phyloP scores from a whole-genome alignment of 2,888 invertebrate genomes.

The Didymodactylos carnosus region DNA sequence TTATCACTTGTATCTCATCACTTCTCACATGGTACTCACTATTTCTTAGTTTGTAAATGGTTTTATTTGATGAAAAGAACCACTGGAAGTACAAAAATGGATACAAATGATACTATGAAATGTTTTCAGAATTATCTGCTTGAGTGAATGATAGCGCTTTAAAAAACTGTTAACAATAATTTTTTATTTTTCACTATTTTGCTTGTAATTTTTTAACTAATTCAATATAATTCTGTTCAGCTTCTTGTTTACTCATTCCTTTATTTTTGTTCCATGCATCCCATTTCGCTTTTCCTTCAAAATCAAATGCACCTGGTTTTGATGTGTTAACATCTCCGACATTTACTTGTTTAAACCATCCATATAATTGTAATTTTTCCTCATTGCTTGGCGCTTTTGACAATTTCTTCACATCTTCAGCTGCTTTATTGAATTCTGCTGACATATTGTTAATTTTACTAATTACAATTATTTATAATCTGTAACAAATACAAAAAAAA shows the following conservation, averaged over 20 bases:
- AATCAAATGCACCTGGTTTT: constrained; percentile 66
- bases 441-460: too few species aligned
- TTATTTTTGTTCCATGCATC: constrained; percentile 54
- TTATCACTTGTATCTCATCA: too few species aligned
- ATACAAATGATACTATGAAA: neutral
- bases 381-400: constrained; percentile 54
- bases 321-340: constrained; percentile 61
- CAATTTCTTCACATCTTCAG: constrained; percentile 53
- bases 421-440: constrained; percentile 48
- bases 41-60: too few species aligned
- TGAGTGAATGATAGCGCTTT: neutral
- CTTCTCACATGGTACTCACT: too few species aligned
- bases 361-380: constrained; percentile 62
- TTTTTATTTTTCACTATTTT: neutral
- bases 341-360: constrained; percentile 57
- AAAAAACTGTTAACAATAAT: neutral
- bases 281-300: constrained; percentile 90
- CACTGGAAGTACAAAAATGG: neutral
- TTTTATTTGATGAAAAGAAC: too few species aligned
- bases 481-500: too few species aligned
- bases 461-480: too few species aligned
- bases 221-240: constrained; percentile 5
- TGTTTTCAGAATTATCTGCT: neutral
- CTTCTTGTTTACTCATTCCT: constrained; percentile 32
- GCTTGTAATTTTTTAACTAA: constrained; percentile 3